Evolutionary conservation across 2,888 invertebrate species (phyloP).

Genomic region (Salpingus planirostris): DNA sequence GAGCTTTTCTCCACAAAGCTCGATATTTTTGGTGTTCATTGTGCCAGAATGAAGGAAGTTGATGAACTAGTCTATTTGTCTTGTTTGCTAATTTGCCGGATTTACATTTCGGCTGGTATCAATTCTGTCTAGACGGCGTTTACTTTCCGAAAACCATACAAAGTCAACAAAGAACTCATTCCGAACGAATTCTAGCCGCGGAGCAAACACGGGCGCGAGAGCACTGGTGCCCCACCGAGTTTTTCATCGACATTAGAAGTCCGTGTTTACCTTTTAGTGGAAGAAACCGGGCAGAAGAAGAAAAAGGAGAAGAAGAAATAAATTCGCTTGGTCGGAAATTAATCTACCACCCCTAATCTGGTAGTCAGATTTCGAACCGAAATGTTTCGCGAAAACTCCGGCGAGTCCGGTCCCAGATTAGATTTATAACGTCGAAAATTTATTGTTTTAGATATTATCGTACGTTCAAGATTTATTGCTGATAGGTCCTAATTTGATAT

Average conservation of each 20-base stretch:
- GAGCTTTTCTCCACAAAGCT: too few relatives aligned
- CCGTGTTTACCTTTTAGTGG: constrained; percentile 9
- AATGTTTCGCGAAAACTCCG: neutral
- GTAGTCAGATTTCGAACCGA: constrained; percentile 3
- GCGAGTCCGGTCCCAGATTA: constrained; percentile 9
- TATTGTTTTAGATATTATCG: constrained; percentile 17
- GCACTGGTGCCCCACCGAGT: constrained; percentile 1
- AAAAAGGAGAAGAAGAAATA: too few relatives aligned
- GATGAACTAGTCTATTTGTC: constrained; percentile 26
- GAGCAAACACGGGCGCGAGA: constrained; percentile 6
- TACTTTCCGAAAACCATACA: constrained; percentile 17
- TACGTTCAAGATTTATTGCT: constrained; percentile 16
- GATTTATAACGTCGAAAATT: constrained; percentile 15
- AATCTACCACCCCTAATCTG: constrained; percentile 4
- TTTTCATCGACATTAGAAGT: constrained; percentile 6
- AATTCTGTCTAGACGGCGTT: constrained; percentile 17
- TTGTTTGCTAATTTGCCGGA: constrained; percentile 26
- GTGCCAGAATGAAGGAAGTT: too few relatives aligned
- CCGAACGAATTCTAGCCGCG: constrained; percentile 13
- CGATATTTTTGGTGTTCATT: too few relatives aligned
- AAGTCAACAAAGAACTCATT: constrained; percentile 20
- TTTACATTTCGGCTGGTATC: constrained; percentile 25
- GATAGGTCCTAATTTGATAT: constrained; percentile 17
- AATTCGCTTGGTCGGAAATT: constrained; percentile 5
- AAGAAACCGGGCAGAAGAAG: constrained; percentile 1